Base-by-base conservation (phyloP, 2,113 vertebrate species). In the Greenwoodochromis staneri region DNA sequence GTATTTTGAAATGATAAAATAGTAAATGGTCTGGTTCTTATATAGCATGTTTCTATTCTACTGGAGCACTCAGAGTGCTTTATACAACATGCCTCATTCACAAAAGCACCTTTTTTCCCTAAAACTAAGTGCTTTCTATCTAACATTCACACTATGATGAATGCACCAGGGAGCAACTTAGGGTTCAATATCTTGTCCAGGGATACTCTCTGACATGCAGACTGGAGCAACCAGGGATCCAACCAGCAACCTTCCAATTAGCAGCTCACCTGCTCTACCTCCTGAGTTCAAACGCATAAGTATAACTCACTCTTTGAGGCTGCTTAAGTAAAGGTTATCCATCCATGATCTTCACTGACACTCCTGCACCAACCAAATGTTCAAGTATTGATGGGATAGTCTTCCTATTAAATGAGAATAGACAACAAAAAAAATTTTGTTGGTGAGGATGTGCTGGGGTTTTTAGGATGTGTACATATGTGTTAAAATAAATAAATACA, bases 351-450 rank as follows among this genome's bases (percentile, higher is more conserved):
- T 38, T 66, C 61, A 66, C 31, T 66, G 31, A 45, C 4, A 27
- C 40, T 73, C 14, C 40, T 27, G 24, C 69, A 73, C 69, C 21
- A 45, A 45, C 40, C 69, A 45, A 0, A 73, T 73, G 40, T 73
- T 7, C 4, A 27, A 17, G 40, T 73, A 27, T 45, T 73, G 40
- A 45, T 73, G 13, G 5, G 21, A 45, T 66, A 66, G 31, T 45
- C 69, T 73, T 14, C 69, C 36, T 71, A 24, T 42, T 42, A 36
- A 63, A 36, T 66, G 31, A 2, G 61, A 66, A 66, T 38, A 38
- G 61, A 66, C 61, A 66, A n/a, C 4, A 8, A 36, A 7, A 17
- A 10, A 17, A 0, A 2, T 10, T 61, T 34, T 66, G 1, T 38
- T 66, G 17, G 31, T n/a, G 4, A 5, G 10, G 31, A 8, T 36